Evolutionary conservation across 1,140 invertebrate species (phyloP).

Genomic region (Paraescarpia echinospica): DNA sequence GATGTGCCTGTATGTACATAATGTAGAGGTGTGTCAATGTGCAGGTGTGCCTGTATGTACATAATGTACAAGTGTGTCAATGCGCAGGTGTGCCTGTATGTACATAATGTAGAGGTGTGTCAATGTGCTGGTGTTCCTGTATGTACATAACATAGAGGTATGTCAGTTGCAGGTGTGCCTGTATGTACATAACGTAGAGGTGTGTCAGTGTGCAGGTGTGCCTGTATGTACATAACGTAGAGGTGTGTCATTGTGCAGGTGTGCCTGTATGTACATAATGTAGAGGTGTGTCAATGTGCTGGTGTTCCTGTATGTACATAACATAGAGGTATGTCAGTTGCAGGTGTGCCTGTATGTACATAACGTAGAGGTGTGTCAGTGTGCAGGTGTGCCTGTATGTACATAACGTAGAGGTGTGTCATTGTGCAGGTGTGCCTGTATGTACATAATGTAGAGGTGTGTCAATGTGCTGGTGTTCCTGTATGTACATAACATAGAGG

Average conservation of each 20-base stretch:
- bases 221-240: no score
- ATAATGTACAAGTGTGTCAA: not conserved
- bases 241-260: no score
- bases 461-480: slow-evolving; percentile 40
- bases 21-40: not conserved
- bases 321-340: no score
- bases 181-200: no score
- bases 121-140: no score
- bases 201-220: no score
- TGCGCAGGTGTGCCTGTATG: slow-evolving; percentile 45
- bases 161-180: no score
- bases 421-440: not conserved
- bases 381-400: not conserved
- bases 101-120: no score
- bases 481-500: slow-evolving; percentile 7
- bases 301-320: not conserved
- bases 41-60: not conserved
- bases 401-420: not conserved
- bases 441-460: not conserved
- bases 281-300: no score
- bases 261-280: no score
- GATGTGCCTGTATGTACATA: not conserved
- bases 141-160: no score
- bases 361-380: not conserved
- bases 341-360: not conserved